Evolutionary conservation across 2,797 vertebrate species (phyloP).

Genomic region (Chaetophractus vellerosus): DNA sequence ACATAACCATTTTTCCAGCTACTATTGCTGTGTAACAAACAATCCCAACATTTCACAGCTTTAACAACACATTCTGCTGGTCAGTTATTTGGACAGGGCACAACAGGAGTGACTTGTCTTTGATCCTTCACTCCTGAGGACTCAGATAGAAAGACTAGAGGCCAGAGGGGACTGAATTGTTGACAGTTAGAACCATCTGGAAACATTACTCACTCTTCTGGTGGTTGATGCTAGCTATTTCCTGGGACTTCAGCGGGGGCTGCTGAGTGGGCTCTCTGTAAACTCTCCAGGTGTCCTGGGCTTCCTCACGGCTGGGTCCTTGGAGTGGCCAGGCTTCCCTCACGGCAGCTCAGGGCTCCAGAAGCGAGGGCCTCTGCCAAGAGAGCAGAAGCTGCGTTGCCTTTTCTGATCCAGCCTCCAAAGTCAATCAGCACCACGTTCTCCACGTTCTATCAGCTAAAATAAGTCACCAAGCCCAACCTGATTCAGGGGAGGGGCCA

Average conservation of each 20-base stretch:
- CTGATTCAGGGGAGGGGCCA: neutral
- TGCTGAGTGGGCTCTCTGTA: neutral
- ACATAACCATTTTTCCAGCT: neutral
- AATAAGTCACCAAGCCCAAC: neutral
- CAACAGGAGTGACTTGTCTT: neutral
- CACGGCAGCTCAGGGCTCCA: neutral
- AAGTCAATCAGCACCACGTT: neutral
- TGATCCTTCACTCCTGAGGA: neutral
- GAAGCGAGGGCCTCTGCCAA: neutral
- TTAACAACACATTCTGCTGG: neutral
- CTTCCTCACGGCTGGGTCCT: neutral
- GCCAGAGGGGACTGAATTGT: neutral
- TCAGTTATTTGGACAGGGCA: no score
- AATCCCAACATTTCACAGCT: neutral
- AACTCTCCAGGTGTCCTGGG: neutral
- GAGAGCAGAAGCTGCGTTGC: neutral
- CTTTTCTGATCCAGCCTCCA: neutral
- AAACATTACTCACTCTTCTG: neutral
- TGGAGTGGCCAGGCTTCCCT: rapidly evolving
- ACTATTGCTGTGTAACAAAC: neutral
- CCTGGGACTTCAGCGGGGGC: neutral
- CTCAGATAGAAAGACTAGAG: neutral
- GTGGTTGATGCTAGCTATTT: neutral
- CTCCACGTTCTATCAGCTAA: neutral
- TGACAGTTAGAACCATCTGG: neutral